Conservation (phyloP, 2,797 vertebrate genomes). For the Chiloscyllium punctatum region DNA sequence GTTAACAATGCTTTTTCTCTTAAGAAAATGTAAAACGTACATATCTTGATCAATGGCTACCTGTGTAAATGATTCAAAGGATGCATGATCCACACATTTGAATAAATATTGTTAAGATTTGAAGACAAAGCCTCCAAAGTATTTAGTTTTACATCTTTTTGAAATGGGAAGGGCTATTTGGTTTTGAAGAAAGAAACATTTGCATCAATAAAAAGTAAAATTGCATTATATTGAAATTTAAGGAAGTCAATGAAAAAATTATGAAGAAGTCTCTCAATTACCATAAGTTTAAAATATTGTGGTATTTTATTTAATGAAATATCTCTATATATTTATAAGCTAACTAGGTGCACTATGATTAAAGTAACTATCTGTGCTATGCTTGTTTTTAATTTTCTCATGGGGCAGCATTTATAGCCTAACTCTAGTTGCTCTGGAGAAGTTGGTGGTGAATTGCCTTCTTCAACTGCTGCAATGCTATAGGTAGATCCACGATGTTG, state of each 20-base stretch:
- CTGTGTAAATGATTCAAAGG: neutral
- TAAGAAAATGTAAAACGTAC: neutral
- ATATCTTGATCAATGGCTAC: neutral
- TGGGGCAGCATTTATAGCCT: no score
- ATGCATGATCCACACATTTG: neutral
- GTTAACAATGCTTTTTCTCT: neutral
- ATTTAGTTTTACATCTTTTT: neutral
- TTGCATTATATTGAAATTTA: neutral
- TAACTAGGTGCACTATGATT: neutral
- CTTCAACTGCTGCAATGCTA: no score
- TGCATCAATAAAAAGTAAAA: neutral
- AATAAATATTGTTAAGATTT: neutral
- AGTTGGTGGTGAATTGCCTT: no score
- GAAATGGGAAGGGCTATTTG: neutral
- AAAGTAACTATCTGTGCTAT: neutral
- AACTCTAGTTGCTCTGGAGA: no score
- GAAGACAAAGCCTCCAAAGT: neutral
- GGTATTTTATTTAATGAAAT: neutral
- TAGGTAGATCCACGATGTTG: no score
- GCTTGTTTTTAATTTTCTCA: no score
- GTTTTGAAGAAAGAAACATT: conserved; percentile 3
- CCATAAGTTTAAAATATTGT: neutral
- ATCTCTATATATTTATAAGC: neutral
- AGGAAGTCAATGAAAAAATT: neutral
- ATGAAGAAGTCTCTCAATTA: neutral